phyloP scores from a whole-genome alignment of 2,888 invertebrate genomes.

The Epinotia nisella region DNA sequence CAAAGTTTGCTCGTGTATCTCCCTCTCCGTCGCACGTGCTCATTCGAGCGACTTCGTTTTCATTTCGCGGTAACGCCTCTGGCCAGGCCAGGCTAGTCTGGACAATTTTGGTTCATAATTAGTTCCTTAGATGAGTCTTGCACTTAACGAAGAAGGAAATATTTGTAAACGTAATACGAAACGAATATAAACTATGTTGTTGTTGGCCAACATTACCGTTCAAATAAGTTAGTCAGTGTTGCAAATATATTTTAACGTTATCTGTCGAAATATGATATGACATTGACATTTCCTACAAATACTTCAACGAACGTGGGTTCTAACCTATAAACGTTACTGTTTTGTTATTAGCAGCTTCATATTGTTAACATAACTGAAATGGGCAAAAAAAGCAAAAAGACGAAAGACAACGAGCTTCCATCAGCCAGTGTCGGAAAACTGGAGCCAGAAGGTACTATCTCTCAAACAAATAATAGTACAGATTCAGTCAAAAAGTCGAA shows the following conservation, averaged over 20 bases:
- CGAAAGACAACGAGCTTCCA: background rate
- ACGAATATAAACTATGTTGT: background rate
- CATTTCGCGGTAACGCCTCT: too few relatives aligned
- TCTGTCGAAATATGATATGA: constrained; percentile 11
- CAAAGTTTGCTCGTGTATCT: too few relatives aligned
- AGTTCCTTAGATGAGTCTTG: too few relatives aligned
- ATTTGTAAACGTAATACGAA: too few relatives aligned
- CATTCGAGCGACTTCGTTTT: too few relatives aligned
- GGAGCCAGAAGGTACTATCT: background rate
- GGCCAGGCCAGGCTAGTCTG: too few relatives aligned
- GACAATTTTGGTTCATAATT: too few relatives aligned
- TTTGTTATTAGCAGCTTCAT: background rate
- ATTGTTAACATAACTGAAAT: constrained; percentile 10
- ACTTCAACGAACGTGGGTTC: background rate
- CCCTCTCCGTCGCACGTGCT: too few relatives aligned
- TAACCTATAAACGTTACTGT: constrained; percentile 18
- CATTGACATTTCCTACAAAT: background rate
- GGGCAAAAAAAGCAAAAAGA: constrained; percentile 30
- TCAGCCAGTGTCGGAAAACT: background rate
- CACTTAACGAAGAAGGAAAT: too few relatives aligned
- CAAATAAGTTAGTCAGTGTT: background rate
- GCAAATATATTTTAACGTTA: background rate
- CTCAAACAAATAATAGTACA: constrained; percentile 1
- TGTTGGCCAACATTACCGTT: background rate
- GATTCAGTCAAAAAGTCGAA: constrained; percentile 2